Conservation (phyloP, 2,113 vertebrate genomes). For the Platichthys stellatus region DNA sequence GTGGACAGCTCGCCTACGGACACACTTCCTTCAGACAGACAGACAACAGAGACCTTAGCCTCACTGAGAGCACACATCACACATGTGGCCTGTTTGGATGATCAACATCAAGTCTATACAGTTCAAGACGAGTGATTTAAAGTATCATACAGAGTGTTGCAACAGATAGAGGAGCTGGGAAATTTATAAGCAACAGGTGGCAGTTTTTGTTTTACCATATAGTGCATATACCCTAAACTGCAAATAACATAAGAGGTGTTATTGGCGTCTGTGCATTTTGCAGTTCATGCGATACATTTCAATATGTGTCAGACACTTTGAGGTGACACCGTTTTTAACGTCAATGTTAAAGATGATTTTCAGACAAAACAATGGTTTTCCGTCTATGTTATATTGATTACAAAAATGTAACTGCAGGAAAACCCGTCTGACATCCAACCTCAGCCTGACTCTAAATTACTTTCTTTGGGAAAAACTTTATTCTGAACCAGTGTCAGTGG, state of each 20-base stretch:
- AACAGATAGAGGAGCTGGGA: neutral
- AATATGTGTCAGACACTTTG: too few relatives aligned
- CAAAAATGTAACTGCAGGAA: neutral
- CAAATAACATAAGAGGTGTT: neutral
- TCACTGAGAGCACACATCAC: neutral
- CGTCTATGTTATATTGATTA: neutral
- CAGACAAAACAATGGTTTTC: neutral
- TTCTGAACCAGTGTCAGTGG: neutral
- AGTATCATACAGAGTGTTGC: neutral
- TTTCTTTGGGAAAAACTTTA: constrained; percentile 2
- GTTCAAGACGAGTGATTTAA: neutral
- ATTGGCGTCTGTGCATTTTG: neutral
- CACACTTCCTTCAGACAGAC: too few relatives aligned
- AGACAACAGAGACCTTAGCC: neutral
- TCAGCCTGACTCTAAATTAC: neutral
- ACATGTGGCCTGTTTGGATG: neutral
- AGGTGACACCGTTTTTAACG: too few relatives aligned
- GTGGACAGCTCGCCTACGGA: constrained; percentile 41
- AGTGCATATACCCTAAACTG: neutral
- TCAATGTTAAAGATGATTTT: too few relatives aligned
- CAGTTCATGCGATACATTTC: neutral
- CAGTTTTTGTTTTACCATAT: constrained; percentile 14
- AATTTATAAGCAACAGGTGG: constrained; percentile 50
- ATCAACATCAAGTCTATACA: neutral
- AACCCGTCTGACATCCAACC: neutral